Conservation (phyloP, 2,797 vertebrate species). For the Phalloptychus januarius region DNA sequence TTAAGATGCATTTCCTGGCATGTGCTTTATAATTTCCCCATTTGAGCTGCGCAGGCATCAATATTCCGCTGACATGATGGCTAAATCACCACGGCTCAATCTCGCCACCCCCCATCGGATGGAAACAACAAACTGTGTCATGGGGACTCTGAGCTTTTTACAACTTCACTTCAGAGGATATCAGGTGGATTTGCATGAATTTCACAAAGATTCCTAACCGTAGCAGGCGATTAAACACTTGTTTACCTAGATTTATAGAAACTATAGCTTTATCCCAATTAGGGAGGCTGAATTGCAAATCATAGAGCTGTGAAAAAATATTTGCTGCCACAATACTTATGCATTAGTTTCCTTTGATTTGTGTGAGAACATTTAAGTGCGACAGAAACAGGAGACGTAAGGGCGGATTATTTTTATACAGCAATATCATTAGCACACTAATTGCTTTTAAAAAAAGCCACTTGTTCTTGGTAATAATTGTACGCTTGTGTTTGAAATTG, state of each 20-base stretch:
- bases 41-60: constrained; percentile 71
- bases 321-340: neutral
- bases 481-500: neutral
- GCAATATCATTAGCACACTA: neutral
- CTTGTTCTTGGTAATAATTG: neutral
- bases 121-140: constrained; percentile 51
- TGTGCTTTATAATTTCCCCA: constrained; percentile 73
- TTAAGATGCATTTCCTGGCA: constrained; percentile 81
- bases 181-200: constrained; percentile 7
- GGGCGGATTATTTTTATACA: neutral
- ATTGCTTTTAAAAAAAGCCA: neutral
- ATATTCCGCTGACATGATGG: constrained; percentile 75
- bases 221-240: neutral
- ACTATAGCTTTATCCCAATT: neutral
- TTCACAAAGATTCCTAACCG: neutral
- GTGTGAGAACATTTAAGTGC: neutral
- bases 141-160: constrained; percentile 14
- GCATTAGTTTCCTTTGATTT: neutral
- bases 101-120: constrained; percentile 53
- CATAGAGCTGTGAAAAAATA: neutral
- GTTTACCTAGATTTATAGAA: neutral
- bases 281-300: neutral
- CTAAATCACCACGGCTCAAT: constrained; percentile 68
- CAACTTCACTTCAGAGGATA: constrained; percentile 2
- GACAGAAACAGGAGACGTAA: neutral